A percentile compares a stretch with the other conserved stretches of the same genome.
phyloP scores from a whole-genome alignment of 2,113 vertebrate species.

The Terrapene triunguis region DNA sequence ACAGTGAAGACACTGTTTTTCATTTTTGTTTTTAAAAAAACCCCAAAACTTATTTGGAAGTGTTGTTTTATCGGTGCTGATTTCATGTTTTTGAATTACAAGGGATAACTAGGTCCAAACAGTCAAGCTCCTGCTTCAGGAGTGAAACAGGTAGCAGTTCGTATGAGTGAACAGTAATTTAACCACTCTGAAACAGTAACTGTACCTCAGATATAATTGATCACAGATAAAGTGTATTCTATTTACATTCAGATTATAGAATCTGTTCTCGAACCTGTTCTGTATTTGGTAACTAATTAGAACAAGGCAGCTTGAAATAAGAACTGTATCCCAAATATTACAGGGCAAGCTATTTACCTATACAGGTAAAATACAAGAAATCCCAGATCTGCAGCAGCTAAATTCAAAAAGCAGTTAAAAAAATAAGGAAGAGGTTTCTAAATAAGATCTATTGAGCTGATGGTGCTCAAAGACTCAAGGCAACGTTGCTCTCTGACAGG shows the following conservation, averaged over 20 bases:
- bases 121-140: slow-evolving; percentile 13
- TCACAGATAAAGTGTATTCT: background rate
- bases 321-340: background rate
- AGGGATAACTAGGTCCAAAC: background rate
- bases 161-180: background rate
- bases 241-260: background rate
- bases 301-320: background rate
- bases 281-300: background rate
- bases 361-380: background rate
- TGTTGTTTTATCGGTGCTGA: background rate
- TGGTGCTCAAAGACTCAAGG: rapidly evolving
- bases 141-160: slow-evolving; percentile 11
- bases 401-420: background rate
- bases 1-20: background rate
- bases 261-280: background rate
- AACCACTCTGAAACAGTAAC: background rate
- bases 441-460: background rate
- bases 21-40: background rate
- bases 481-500: rapidly evolving
- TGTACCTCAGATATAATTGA: background rate
- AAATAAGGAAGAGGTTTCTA: background rate
- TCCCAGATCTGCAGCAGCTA: background rate
- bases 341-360: background rate
- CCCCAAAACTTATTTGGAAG: background rate
- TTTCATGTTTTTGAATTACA: slow-evolving; percentile 49